Base-by-base conservation (phyloP, 2,797 vertebrate genomes). In the Parauchenoglanis ngamensis region DNA sequence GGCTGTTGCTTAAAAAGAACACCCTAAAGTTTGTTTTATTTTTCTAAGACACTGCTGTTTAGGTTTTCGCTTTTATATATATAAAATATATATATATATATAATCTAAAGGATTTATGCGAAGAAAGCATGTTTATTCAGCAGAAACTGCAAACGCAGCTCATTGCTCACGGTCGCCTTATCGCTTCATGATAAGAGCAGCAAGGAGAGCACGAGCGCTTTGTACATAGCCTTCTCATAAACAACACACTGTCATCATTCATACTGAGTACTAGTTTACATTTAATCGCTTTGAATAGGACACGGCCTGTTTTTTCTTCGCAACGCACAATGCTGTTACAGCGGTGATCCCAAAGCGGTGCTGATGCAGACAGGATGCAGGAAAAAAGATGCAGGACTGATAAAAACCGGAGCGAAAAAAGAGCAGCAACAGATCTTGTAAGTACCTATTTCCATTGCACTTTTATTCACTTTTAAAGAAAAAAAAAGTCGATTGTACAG, bases 301-400 rank as follows among this genome's bases (percentile, higher is more conserved):
- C n/a, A 85, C 56, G 0, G 70, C 54, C 35, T 46, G 54, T 2
- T 21, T 65, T 85, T 80, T 59, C 44, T 78, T 40, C 28, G 44
- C 44, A 80, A 57, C 75, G 75, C 67, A 85, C 79, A n/a, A 78
- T 28, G 25, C 28, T 56, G 28, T 72, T 75, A 67, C 57, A 73
- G 83, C 81, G 28, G 57, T 54, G 65, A 85, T 83, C 54, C 63
- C 21, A 54, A 67, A 54, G 40, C 25, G 44, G 12, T 63, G 78
- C 35, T 40, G 87, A 86, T 88, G 72, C 83, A 85, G 84, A 35
- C 76, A 63, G 23, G 75, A 89, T 83, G 77, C 87, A 59, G 46
- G 49, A 49, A 87, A 68, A 59, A 87, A 78, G 76, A 89, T 59
- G 82, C 84, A 59, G 84, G 31, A 72, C 65, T 68, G 79, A 88